Evolutionary conservation across 2,797 vertebrate genomes (phyloP).

Genomic region (Spondyliosoma cantharus): DNA sequence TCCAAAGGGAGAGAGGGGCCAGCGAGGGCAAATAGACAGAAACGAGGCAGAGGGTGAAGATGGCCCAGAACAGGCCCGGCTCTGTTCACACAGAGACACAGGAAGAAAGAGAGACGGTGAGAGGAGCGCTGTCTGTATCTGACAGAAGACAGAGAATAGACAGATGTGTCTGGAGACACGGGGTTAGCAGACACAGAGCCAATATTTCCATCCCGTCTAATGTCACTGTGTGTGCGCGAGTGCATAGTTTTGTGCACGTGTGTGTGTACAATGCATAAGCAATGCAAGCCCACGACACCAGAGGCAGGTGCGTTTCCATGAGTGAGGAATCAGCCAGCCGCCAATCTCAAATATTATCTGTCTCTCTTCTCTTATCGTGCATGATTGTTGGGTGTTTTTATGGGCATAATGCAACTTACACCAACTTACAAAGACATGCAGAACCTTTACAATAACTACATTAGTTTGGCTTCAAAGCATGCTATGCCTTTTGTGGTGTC

Average conservation of each 20-base stretch:
- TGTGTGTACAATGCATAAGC: not conserved
- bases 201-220: constrained; percentile 47
- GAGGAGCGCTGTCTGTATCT: constrained; percentile 45
- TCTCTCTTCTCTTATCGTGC: not conserved
- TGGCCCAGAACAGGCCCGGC: constrained; percentile 52
- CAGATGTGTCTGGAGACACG: constrained; percentile 60
- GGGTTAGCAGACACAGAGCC: constrained; percentile 5
- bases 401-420: no score
- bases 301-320: constrained; percentile 50
- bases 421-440: no score
- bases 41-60: constrained; percentile 41
- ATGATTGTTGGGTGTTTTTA: not conserved
- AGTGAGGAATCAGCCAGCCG: constrained; percentile 22
- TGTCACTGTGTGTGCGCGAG: constrained; percentile 11
- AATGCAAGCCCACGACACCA: constrained; percentile 23
- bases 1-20: constrained; percentile 41
- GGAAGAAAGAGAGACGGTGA: constrained; percentile 51
- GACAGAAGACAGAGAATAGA: constrained; percentile 44
- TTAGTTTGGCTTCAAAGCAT: no score
- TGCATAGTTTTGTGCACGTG: not conserved
- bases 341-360: not conserved
- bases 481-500: no score
- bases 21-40: constrained; percentile 37
- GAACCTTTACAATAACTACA: no score
- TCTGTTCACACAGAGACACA: constrained; percentile 60